A percentile compares a stretch with the other conserved stretches of the same genome.
Conservation (phyloP, 53 echinoderm and acorn worm species). For the Luidia sarsii region DNA sequence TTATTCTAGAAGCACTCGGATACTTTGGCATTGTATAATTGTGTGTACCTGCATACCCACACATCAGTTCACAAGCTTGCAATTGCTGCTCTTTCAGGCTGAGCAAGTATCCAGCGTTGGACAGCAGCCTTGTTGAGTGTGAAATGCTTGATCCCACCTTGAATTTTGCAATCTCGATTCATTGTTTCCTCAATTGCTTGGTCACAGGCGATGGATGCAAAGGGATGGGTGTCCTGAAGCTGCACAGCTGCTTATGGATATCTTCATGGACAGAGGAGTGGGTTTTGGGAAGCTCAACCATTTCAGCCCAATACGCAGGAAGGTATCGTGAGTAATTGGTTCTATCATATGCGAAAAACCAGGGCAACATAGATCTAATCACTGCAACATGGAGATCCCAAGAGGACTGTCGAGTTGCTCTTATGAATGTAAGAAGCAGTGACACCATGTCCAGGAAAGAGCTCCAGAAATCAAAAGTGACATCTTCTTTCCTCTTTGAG, state of each 20-base stretch:
- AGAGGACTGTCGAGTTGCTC: constrained; percentile 59
- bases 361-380: constrained; percentile 46
- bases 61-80: constrained; percentile 51
- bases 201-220: constrained; percentile 57
- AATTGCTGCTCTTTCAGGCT: constrained; percentile 54
- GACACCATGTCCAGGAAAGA: constrained; percentile 56
- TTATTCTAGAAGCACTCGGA: neutral
- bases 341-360: constrained; percentile 66
- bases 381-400: constrained; percentile 64
- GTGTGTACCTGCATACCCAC: neutral
- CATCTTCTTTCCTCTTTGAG: too few species aligned
- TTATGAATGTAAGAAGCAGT: constrained; percentile 39
- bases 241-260: constrained; percentile 48
- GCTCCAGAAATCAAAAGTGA: constrained; percentile 18
- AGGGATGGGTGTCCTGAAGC: constrained; percentile 55
- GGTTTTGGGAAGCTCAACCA: constrained; percentile 52
- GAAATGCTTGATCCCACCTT: constrained; percentile 59
- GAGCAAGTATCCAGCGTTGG: constrained; percentile 57
- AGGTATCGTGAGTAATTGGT: constrained; percentile 70
- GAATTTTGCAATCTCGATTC: constrained; percentile 51
- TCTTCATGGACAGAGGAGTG: constrained; percentile 52
- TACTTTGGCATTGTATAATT: too few species aligned
- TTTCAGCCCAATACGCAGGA: constrained; percentile 65
- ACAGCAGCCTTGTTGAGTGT: constrained; percentile 53
- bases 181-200: constrained; percentile 59